Conservation (phyloP, 2,888 invertebrate genomes). For the Archips xylosteana region DNA sequence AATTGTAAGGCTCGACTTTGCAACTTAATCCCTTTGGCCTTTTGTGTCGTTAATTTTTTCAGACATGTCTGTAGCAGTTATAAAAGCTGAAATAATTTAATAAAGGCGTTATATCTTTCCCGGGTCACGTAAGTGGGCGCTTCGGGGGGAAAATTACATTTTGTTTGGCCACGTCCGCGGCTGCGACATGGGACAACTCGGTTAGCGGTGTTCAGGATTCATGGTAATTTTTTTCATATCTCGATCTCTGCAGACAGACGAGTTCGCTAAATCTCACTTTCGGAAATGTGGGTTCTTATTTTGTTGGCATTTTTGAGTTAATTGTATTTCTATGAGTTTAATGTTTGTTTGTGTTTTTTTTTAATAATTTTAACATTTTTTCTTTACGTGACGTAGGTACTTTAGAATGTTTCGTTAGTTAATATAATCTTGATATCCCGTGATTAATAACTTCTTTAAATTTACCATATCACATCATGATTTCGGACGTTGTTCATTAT, state of each 20-base stretch:
- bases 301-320: background rate
- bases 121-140: constrained; percentile 83
- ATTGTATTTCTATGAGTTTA: too few species aligned
- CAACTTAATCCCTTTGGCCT: constrained; percentile 67
- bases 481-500: too few species aligned
- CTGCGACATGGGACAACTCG: constrained; percentile 79
- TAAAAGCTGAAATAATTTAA: constrained; percentile 82
- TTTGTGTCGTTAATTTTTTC: constrained; percentile 68
- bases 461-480: too few species aligned
- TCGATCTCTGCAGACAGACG: constrained; percentile 64
- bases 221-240: constrained; percentile 76
- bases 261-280: constrained; percentile 49
- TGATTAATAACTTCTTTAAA: too few species aligned
- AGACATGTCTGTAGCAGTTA: constrained; percentile 70
- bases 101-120: constrained; percentile 82
- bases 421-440: too few species aligned
- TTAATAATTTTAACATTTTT: background rate
- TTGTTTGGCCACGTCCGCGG: constrained; percentile 80
- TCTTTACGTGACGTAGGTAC: too few species aligned
- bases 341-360: background rate
- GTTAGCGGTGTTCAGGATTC: constrained; percentile 81
- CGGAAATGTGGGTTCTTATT: constrained; percentile 4
- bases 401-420: too few species aligned
- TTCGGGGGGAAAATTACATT: constrained; percentile 82
- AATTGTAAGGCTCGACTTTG: constrained; percentile 45